Conservation (phyloP, 2,797 vertebrate genomes). For the Nannoperca australis region DNA sequence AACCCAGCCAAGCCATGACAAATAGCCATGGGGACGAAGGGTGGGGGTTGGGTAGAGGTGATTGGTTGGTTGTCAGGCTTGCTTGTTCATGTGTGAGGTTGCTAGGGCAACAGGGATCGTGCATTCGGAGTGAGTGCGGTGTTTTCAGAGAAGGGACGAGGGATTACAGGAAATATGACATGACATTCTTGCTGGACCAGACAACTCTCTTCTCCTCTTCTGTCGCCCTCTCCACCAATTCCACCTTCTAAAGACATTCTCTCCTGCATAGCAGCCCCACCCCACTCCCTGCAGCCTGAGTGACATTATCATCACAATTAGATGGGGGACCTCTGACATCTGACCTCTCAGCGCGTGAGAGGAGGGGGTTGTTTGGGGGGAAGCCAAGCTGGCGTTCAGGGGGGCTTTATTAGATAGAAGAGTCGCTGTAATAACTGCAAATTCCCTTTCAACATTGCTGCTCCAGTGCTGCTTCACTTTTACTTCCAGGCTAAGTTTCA, state of each 20-base stretch:
- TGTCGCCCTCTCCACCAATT: slow-evolving; percentile 51
- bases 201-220: slow-evolving; percentile 51
- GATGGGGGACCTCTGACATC: slow-evolving; percentile 87
- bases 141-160: slow-evolving; percentile 85
- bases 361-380: slow-evolving; percentile 66
- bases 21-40: slow-evolving; percentile 83
- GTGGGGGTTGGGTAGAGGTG: slow-evolving; percentile 69
- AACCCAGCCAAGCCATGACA: slow-evolving; percentile 88
- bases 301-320: slow-evolving; percentile 92
- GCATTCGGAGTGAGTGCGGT: slow-evolving; percentile 75
- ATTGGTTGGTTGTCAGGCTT: slow-evolving; percentile 83
- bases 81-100: slow-evolving; percentile 86
- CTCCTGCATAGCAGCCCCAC: slow-evolving; percentile 66
- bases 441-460: slow-evolving; percentile 31
- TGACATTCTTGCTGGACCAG: slow-evolving; percentile 81
- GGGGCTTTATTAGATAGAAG: slow-evolving; percentile 61
- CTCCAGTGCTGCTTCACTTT: slow-evolving; percentile 23
- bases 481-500: slow-evolving; percentile 22
- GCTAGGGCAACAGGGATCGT: slow-evolving; percentile 80
- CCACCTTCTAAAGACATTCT: slow-evolving; percentile 64
- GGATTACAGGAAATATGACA: slow-evolving; percentile 91
- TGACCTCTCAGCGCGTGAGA: slow-evolving; percentile 84
- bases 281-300: slow-evolving; percentile 75
- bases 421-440: slow-evolving; percentile 70
- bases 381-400: slow-evolving; percentile 65